Percentiles rank a stretch among this genome's conserved stretches.
Evolutionary conservation across 2,888 invertebrate species (phyloP).

Genomic region (Cataglyphis livida): DNA sequence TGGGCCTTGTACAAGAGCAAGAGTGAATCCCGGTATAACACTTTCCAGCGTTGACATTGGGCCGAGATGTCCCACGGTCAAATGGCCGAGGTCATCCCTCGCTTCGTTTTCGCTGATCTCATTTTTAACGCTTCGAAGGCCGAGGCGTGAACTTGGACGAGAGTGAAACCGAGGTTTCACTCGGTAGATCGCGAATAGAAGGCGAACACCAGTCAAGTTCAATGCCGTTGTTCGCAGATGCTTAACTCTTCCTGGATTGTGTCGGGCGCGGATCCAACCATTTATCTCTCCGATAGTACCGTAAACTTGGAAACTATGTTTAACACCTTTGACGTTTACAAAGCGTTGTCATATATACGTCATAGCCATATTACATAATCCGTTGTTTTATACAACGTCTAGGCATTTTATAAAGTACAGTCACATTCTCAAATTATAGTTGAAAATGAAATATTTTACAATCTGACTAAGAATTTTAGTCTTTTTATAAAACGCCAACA

Average conservation of each 20-base stretch:
- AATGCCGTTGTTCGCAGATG: conserved; percentile 12
- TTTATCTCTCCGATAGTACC: not conserved
- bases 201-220: conserved; percentile 22
- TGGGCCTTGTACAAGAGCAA: conserved; percentile 65
- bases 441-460: no score
- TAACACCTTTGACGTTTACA: not conserved
- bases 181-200: conserved; percentile 2
- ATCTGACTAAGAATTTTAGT: no score
- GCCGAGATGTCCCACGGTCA: conserved; percentile 11
- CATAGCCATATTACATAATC: no score
- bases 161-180: conserved; percentile 43
- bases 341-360: not conserved
- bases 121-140: conserved; percentile 45
- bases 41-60: conserved; percentile 56
- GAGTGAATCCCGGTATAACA: conserved; percentile 56
- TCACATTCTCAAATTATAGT: no score
- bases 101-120: conserved; percentile 34
- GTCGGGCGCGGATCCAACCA: not conserved
- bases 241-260: not conserved
- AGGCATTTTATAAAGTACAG: no score
- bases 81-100: conserved; percentile 8
- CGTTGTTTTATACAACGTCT: no score
- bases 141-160: conserved; percentile 38
- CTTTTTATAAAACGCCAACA: no score
- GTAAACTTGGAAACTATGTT: not conserved